Evolutionary conservation across 92 coral and sea anemone genomes (phyloP), one percentile per base, ranked within the genome.

Genomic region (Porites evermanni): DNA sequence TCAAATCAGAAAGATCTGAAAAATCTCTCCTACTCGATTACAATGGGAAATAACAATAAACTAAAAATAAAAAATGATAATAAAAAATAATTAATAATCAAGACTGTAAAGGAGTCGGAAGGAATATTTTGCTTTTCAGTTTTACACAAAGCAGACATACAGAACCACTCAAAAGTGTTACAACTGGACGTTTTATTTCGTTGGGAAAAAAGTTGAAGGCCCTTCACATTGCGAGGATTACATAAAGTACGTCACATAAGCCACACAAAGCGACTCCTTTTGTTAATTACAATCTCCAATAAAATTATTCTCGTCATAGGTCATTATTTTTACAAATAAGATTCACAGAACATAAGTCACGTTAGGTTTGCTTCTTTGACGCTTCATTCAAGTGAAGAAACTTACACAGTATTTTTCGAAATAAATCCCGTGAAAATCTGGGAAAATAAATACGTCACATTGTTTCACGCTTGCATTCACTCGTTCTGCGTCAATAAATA

Each of bases 401-500:
- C 17, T 4, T 16, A 16, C 5, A 7, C 7, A 6, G 17, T 18
- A n/a, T 18, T 63, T 17, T 18, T 63, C 20, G 16, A 63, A 63
- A 63, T 14, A 16, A 16, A 16, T 63, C n/a, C 17, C 67, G 19
- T 63, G 0, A 63, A 63, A 63, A 63, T 38, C 47, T 38, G 47
- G 47, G 47, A 63, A 63, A 16, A 16, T 16, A 63, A 63, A 5
- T 63, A 63, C 61, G 61, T 11, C 61, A 9, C 16, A 11, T 56
- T 56, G 67, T 63, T 23, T n/a, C 52, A 69, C 73, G 7, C 26
- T 24, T 32, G 12, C 32, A 50, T 38, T 71, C 54, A 71, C 75
- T 47, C 75, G 75, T 44, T 71, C 17, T 7, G 10, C 23, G 17
- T 71, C 75, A 71, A 71, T 71, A 71, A 71, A 71, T 71, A 71